Evolutionary conservation across 2,888 invertebrate species (phyloP), one percentile per base, ranked within the genome.

Genomic region (Cecidostiba fungosa): DNA sequence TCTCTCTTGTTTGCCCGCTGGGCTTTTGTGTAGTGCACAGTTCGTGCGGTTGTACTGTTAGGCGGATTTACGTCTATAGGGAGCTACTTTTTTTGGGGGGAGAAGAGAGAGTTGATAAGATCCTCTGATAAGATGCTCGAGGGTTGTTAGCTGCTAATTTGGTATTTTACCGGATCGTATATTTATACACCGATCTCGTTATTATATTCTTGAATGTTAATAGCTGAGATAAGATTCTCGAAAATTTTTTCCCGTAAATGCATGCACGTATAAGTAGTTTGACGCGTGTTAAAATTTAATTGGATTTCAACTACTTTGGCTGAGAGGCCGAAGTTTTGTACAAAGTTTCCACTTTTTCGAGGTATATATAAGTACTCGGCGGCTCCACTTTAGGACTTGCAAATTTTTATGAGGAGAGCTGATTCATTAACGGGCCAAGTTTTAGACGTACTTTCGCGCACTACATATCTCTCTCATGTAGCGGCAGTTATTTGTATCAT

Each of bases 361-460:
- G 23, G 26, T n/a, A n/a, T n/a, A n/a, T n/a, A n/a, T n/a, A n/a
- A n/a, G n/a, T 26, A 23, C 36, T 8, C 36, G 74, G 39, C 29
- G n/a, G n/a, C 73, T 26, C 72, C n/a, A 19, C 47, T 83, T 62
- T 62, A 16, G 66, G 62, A 78, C 73, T 73, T 62, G 78, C 66
- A 84, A 84, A 78, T 84, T 84, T 84, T 84, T 74, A 78, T 23
- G 78, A 66, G 36, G 47, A 19, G 47, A 59, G 54, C 77, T 74
- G 66, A 78, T 77, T 66, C 73, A 76, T 79, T 79, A 79, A 80
- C 70, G 69, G 54, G 2, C n/a, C 32, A 76, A 84, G 43, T 74
- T 84, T 83, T 39, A 36, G n/a, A 1, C 0, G 39, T n/a, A 32
- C n/a, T 70, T 70, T 39, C 39, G 36, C 19, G 10, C 23, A 43